Base-by-base conservation (phyloP, 2,797 vertebrate species). In the Cossypha polioptera region DNA sequence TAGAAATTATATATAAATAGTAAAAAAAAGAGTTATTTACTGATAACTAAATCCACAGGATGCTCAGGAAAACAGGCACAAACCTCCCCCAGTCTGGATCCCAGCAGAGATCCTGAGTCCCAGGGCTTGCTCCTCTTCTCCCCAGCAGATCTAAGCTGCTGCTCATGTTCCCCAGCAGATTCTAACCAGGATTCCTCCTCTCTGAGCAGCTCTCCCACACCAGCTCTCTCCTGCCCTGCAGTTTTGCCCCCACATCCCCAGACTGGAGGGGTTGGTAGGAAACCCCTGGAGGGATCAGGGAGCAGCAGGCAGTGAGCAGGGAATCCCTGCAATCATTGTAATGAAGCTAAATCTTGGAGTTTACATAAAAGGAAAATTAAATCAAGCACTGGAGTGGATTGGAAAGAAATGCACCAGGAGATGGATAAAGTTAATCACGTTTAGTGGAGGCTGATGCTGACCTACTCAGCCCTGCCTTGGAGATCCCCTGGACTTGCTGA, bases 311-410 rank as follows among this genome's bases (percentile, higher is more conserved):
- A 69, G 20, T 33, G 89, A 33, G 94, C 93, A 96, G 94, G 4
- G 96, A 96, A 90, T 94, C 96, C 88, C 89, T 66, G 81, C 89
- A 96, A 96, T 96, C 91, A 58, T 54, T 81, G 93, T 95, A 94
- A 95, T 53, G 93, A 95, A 97, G 95, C 83, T 86, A 92, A 95
- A 92, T 75, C 85, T 95, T 74, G 58, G 80, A 96, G 94, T 92
- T 96, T 95, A 95, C 96, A 96, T 81, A 88, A 94, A 97, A 89
- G 68, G 94, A 95, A 96, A 97, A 97, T 97, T 92, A 97, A 95
- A 97, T 95, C 95, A 97, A 95, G 95, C 65, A 18, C 93, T 88
- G 82, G 77, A 96, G 90, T 66, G 95, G 96, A 96, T 96, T 96
- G 92, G 92, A 93, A 94, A 97, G 93, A 95, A 95, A 84, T 89